Evolutionary conservation across 2,888 invertebrate genomes (phyloP), one percentile per base, ranked within the genome.

Genomic region (Heteromyza rotundicornis): DNA sequence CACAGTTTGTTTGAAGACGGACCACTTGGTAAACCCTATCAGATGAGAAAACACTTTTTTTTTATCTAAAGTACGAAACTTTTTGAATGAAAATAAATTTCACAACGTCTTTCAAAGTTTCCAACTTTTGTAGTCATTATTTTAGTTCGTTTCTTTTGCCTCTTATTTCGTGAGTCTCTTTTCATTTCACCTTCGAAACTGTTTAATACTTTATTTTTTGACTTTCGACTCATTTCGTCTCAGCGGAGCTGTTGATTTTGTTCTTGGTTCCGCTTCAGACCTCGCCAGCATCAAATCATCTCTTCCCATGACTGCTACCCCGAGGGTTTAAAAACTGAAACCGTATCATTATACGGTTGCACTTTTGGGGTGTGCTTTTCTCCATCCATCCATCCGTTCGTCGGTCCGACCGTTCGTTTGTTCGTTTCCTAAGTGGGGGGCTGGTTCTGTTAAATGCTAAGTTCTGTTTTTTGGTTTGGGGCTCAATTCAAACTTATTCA

Each of bases 291-390:
- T 27, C 27, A 27, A 10, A 5, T 27, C 27, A 5, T 27, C 27
- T 27, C 10, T n/a, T 27, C 7, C 27, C 5, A 27, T 10, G 63
- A 63, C 56, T 60, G 61, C 70, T 70, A 69, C 69, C 70, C 75
- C 66, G 58, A 72, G 73, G 70, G 67, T 54, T 52, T 59, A 57
- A 23, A 49, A 58, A 61, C 40, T 67, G 67, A 72, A 73, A 76
- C 74, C 77, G 73, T 81, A 77, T 81, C 76, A 81, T 81, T 81
- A 81, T 78, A 73, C 81, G 79, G 81, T 81, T 81, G 82, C 81
- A 81, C 71, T 79, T 81, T 79, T 70, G 72, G 78, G 78, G 75
- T 76, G 74, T 71, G 68, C 57, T 69, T 63, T 65, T 66, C 72
- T 67, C 47, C 19, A 20, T 40, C 3, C 40, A 40, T 40, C 2